Percentiles rank a stretch among this genome's conserved stretches.
Evolutionary conservation across 37 sponge, comb jelly and placozoan species (phyloP).

Genomic region (Ephydatia muelleri): DNA sequence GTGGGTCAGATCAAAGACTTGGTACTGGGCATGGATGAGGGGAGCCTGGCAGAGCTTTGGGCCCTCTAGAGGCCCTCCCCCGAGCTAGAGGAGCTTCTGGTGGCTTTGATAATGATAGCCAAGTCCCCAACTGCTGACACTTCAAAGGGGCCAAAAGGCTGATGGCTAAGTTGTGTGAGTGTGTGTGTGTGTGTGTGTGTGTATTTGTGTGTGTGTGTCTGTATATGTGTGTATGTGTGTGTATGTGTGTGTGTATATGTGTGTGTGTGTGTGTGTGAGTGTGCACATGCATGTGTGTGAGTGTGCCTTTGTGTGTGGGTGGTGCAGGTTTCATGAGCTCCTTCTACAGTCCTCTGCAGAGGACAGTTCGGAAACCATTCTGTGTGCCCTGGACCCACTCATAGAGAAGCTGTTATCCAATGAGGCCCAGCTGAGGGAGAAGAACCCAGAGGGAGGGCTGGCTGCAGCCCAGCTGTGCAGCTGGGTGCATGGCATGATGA

Average conservation of each 20-base stretch:
- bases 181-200: no score
- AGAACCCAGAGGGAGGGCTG: slow-evolving; percentile 15
- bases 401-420: not conserved
- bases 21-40: slow-evolving; percentile 46
- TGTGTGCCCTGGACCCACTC: slow-evolving; percentile 48
- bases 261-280: no score
- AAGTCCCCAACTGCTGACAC: slow-evolving; percentile 85
- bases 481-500: slow-evolving; percentile 53
- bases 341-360: slow-evolving; percentile 44
- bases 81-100: slow-evolving; percentile 73
- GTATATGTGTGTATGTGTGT: no score
- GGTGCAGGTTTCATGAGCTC: slow-evolving; percentile 56
- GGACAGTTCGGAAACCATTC: slow-evolving; percentile 32
- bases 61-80: slow-evolving; percentile 54
- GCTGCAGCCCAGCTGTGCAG: slow-evolving; percentile 47
- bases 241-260: no score
- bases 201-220: no score
- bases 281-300: no score
- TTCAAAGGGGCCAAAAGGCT: slow-evolving; percentile 93
- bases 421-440: not conserved
- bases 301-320: not conserved
- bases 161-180: slow-evolving; percentile 87
- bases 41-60: slow-evolving; percentile 69
- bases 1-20: slow-evolving; percentile 33
- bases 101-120: slow-evolving; percentile 80